A percentile compares a stretch with the other conserved stretches of the same genome.
These are phyloP conservation scores for Teinopalpus imperialis DNA, from an alignment of 2,888 invertebrate species.

Conservation along the genomic window DNA sequence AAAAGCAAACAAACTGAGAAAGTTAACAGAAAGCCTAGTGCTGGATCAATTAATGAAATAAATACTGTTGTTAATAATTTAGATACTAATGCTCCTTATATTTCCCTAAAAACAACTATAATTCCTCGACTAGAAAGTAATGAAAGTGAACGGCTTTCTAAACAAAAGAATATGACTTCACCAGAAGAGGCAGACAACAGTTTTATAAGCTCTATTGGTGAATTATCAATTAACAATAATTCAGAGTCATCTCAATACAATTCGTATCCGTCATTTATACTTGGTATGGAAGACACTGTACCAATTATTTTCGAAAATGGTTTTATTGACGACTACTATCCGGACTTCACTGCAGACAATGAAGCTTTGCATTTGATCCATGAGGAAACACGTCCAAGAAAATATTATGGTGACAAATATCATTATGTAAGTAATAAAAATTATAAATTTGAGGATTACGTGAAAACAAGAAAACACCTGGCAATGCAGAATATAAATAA, in stretches of 20 bases:
- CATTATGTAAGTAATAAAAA: slow-evolving; percentile 49
- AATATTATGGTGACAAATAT: slow-evolving; percentile 47
- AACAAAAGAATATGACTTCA: neutral
- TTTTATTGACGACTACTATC: slow-evolving; percentile 60
- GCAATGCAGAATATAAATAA: slow-evolving; percentile 27
- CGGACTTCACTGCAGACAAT: slow-evolving; percentile 53
- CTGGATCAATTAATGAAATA: neutral
- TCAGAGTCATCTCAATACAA: slow-evolving; percentile 13
- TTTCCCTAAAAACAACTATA: neutral
- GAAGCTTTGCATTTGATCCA: slow-evolving; percentile 39
- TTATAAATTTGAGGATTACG: slow-evolving; percentile 27
- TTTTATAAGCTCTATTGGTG: neutral
- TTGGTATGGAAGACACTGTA: slow-evolving; percentile 33
- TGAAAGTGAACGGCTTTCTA: neutral
- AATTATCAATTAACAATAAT: slow-evolving; percentile 4
- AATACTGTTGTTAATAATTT: neutral
- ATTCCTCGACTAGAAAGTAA: neutral
- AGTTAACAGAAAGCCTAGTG: neutral
- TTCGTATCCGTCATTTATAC: slow-evolving; percentile 29
- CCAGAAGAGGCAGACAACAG: neutral
- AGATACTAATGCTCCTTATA: neutral
- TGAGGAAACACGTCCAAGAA: slow-evolving; percentile 41
- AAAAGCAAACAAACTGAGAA: slow-evolving; percentile 11
- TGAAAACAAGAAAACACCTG: slow-evolving; percentile 28
- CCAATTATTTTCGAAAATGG: slow-evolving; percentile 39